Percentiles rank a stretch among this genome's conserved stretches.
Conservation (phyloP, 2,797 vertebrate species). For the Pangasius macronema region DNA sequence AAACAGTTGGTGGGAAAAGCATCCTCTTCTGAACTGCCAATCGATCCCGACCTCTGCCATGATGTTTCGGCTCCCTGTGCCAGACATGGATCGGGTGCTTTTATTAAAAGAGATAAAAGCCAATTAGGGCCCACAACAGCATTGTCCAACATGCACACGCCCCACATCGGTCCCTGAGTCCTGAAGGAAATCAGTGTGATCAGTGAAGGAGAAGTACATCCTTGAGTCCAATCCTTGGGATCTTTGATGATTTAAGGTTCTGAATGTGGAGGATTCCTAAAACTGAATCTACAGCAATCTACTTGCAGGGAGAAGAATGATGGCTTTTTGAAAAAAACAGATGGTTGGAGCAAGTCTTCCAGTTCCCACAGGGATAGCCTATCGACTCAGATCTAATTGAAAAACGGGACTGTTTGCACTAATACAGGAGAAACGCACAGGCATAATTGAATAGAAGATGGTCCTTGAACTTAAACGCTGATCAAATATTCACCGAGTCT, state of each 20-base stretch:
- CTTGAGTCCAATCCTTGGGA: neutral
- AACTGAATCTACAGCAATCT: neutral
- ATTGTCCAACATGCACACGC: neutral
- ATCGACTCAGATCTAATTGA: conserved; percentile 47
- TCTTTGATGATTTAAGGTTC: conserved; percentile 17
- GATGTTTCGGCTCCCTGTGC: conserved; percentile 23
- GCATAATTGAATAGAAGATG: conserved; percentile 42
- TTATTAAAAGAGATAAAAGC: conserved; percentile 54
- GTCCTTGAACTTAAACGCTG: conserved; percentile 22
- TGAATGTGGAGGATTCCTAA: neutral
- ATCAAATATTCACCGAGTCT: conserved; percentile 25
- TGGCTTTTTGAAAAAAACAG: conserved; percentile 31
- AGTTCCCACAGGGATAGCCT: conserved; percentile 18
- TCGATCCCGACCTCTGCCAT: conserved; percentile 57
- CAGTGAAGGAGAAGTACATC: neutral
- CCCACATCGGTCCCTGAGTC: conserved; percentile 23
- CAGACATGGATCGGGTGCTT: conserved; percentile 20
- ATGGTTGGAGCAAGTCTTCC: conserved; percentile 13
- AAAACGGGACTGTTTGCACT: conserved; percentile 38
- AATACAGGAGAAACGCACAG: conserved; percentile 21
- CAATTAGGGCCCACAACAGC: conserved; percentile 28
- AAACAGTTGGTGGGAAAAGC: conserved; percentile 75
- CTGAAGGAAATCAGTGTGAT: neutral
- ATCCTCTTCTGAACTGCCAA: conserved; percentile 64
- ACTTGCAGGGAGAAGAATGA: conserved; percentile 11